Evolutionary conservation across 2,113 vertebrate genomes (phyloP).

Genomic region (Pachycephala philippinensis): DNA sequence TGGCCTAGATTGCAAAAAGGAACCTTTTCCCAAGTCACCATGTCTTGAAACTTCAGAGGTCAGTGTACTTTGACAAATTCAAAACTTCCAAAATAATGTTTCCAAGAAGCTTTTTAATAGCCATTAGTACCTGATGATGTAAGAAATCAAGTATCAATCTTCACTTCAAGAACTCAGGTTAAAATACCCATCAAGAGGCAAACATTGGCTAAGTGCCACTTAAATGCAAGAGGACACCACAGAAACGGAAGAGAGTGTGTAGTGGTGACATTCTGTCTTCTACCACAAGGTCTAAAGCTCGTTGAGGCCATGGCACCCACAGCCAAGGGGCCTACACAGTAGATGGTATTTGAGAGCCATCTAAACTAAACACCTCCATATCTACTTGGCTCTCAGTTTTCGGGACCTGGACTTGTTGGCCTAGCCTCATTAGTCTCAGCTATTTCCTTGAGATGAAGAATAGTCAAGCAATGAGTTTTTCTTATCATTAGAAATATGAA

Average conservation of each 20-base stretch:
- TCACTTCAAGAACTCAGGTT: not conserved
- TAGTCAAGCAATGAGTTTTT: not conserved
- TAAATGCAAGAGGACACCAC: not conserved
- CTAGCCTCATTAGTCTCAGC: not conserved
- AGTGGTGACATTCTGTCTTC: not conserved
- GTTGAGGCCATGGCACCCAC: not conserved
- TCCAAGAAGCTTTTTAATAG: not conserved
- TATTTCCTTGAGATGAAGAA: not conserved
- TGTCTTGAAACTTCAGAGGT: not conserved
- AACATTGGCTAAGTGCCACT: not conserved
- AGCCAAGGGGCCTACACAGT: not conserved
- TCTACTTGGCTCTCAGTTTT: not conserved
- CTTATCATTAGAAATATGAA: not conserved
- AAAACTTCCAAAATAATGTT: not conserved
- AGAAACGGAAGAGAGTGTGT: not conserved
- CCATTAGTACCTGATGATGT: not conserved
- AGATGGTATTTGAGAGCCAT: not conserved
- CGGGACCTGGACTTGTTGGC: not conserved
- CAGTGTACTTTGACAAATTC: not conserved
- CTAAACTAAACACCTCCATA: not conserved
- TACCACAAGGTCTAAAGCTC: rapidly evolving
- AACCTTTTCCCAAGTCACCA: not conserved
- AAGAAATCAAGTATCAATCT: not conserved
- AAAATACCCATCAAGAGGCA: not conserved
- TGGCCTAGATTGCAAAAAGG: not conserved